Percentiles rank a stretch among this genome's conserved stretches.
These are phyloP conservation scores for Miichthys miiuy DNA, from an alignment of 2,797 vertebrate genomes.

Conservation along the genomic window DNA sequence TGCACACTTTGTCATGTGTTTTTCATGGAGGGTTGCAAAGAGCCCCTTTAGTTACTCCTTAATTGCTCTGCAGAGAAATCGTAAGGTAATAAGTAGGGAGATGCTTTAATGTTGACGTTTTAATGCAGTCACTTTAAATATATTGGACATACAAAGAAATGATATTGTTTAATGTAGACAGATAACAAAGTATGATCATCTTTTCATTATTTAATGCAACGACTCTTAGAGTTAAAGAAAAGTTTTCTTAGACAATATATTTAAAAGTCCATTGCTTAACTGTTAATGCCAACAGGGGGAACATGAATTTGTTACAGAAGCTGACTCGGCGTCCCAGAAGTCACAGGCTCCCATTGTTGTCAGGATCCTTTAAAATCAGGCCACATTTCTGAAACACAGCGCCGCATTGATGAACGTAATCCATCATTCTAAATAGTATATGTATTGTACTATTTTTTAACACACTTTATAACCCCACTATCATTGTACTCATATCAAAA, in stretches of 20 bases:
- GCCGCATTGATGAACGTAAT: conserved; percentile 20
- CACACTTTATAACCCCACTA: background rate
- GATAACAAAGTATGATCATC: background rate
- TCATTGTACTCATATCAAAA: background rate
- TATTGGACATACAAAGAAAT: background rate
- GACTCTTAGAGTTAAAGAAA: background rate
- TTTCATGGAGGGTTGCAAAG: conserved; percentile 30
- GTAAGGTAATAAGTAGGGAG: background rate
- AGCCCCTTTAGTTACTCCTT: conserved; percentile 16
- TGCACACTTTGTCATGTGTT: conserved; percentile 9
- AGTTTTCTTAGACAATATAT: background rate
- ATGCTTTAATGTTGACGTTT: conserved; percentile 8
- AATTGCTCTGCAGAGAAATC: conserved; percentile 26
- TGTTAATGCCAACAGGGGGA: background rate
- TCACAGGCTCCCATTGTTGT: conserved; percentile 27
- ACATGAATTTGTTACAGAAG: background rate
- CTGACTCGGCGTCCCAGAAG: conserved; percentile 14
- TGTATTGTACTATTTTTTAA: conserved; percentile 16
- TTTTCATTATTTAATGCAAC: background rate
- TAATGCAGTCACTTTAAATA: background rate
- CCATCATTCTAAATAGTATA: conserved; percentile 22
- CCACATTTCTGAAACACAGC: conserved; percentile 14
- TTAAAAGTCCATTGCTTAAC: background rate
- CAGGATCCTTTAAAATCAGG: conserved; percentile 6
- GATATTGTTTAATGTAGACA: background rate